Base-by-base conservation (phyloP, 2,888 invertebrate species). In the Machimus rusticus region DNA sequence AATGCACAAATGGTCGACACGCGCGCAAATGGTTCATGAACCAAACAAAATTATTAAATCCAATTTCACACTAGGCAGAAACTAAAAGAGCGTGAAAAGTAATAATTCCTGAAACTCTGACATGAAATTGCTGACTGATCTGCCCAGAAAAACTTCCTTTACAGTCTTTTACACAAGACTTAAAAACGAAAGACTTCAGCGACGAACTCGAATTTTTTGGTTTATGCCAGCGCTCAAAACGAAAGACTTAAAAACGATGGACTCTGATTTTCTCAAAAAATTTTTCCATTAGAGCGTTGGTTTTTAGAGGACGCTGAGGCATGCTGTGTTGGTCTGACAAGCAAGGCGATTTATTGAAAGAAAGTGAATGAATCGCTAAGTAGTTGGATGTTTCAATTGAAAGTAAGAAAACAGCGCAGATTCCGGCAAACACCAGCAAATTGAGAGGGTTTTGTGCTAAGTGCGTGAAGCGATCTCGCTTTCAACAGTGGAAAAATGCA, bases 71-170 rank as follows among this genome's bases (percentile, higher is more conserved):
- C 39, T 78, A 78, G 19, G 19, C 39, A 39, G 78, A 78, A 78
- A 78, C 23, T 78, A 78, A 78, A 78, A 78, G 78, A 43, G 78
- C 78, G 78, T 78, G 43, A 78, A 78, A 78, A 43, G 78, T 19
- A 23, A 23, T 78, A 78, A 78, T 43, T 23, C 37, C 23, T 23
- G 23, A 0, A 39, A 39, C 19, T 12, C 14, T 78, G 28, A 43
- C 37, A 12, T 43, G 78, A 46, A 43, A 39, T 46, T 19, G 46
- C 19, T 39, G 78, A 78, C 37, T 39, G 43, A 43, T 37, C 43
- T 9, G 28, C 5, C 78, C 46, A 78, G 39, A 39, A 23, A 78
- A 78, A 39, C 78, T 39, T 23, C 78, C 28, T 46, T 46, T 46
- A 14, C 12, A 31, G 19, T 37, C 9, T 12, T 37, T 55, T 55